Conservation (phyloP, 2,113 vertebrate genomes). For the Otus sunia region DNA sequence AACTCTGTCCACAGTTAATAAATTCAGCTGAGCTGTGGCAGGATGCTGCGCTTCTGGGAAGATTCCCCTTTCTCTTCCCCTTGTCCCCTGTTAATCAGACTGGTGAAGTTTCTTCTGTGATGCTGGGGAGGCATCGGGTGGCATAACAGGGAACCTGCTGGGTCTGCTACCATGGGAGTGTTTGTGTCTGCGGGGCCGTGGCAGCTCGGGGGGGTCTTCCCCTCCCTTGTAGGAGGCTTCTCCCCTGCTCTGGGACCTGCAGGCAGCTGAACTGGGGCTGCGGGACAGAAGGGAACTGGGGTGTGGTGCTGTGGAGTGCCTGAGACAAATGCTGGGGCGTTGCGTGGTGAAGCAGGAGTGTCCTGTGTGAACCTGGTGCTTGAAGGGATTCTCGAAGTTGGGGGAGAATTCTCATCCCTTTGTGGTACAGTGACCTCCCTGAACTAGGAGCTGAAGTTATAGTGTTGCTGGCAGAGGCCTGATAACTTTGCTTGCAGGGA, state of each 20-base stretch:
- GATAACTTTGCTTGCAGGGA: background rate
- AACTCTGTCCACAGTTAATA: background rate
- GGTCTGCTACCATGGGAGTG: too few species aligned
- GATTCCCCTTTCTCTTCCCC: background rate
- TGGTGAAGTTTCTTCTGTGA: background rate
- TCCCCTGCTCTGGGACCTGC: background rate
- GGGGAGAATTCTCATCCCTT: background rate
- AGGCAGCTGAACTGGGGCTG: background rate
- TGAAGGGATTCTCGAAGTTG: background rate
- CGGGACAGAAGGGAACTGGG: background rate
- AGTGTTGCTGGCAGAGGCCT: background rate
- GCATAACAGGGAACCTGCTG: fast-evolving
- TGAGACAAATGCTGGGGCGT: background rate
- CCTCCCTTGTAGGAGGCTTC: background rate
- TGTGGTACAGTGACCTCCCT: too few species aligned
- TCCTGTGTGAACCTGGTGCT: background rate
- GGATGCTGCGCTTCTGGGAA: background rate
- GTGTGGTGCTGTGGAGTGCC: background rate
- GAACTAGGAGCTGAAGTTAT: background rate
- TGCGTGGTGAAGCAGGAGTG: background rate
- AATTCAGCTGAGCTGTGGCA: background rate
- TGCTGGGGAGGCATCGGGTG: background rate
- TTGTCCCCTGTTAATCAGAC: background rate
- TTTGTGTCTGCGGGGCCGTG: fast-evolving
- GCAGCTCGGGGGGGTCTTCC: fast-evolving